phyloP scores from a whole-genome alignment of 2,113 vertebrate genomes.

The Nothoprocta pentlandii region DNA sequence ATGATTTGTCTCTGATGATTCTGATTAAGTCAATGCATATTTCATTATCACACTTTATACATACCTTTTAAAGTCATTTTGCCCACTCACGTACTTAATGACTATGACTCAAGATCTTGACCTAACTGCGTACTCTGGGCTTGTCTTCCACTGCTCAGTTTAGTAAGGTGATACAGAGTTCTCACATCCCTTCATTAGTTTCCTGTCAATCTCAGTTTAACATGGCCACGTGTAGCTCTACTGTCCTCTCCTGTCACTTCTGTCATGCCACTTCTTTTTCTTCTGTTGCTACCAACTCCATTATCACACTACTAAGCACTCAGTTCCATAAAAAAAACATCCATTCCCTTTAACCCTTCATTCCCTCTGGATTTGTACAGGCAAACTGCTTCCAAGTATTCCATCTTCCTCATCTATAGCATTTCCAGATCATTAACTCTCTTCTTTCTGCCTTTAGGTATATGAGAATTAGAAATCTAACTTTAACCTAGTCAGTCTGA shows the following conservation, averaged over 20 bases:
- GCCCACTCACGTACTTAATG: conserved; percentile 16
- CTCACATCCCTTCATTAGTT: neutral
- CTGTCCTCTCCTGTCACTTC: neutral
- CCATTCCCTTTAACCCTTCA: neutral
- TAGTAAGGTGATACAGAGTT: neutral
- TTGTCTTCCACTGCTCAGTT: neutral
- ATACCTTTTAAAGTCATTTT: conserved; percentile 56
- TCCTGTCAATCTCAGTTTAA: conserved; percentile 17
- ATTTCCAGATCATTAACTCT: neutral
- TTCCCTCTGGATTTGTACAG: neutral
- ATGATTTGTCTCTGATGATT: conserved; percentile 57
- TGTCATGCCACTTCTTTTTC: conserved; percentile 26
- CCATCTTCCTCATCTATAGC: neutral
- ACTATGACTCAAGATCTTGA: conserved; percentile 10
- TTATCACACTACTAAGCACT: neutral
- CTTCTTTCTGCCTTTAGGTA: neutral
- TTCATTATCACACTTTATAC: conserved; percentile 48
- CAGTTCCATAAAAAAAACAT: conserved; percentile 24
- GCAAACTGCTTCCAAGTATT: neutral
- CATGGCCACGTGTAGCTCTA: neutral
- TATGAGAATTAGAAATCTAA: neutral
- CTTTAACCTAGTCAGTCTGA: neutral
- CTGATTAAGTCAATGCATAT: conserved; percentile 68
- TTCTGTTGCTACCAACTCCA: neutral
- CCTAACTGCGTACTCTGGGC: neutral